These are phyloP conservation scores for Seriola dumerili DNA, from an alignment of 2,113 vertebrate genomes.

Conservation along the genomic window DNA sequence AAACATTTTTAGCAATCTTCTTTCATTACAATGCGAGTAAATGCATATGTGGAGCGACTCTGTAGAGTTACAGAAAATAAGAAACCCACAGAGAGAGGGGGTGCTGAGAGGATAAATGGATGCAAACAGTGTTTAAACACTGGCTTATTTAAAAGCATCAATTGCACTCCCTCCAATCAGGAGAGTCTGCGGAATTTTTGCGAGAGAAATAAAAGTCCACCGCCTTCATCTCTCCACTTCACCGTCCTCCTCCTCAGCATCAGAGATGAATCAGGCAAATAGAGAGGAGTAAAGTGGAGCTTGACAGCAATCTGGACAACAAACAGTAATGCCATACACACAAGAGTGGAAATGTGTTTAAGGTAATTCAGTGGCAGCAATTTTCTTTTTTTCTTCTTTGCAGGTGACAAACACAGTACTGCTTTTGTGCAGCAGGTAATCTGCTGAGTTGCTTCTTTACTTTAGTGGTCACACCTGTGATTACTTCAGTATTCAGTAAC, in stretches of 20 bases:
- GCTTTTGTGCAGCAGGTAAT: not conserved
- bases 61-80: not conserved
- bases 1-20: conserved; percentile 22
- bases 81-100: not conserved
- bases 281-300: conserved; percentile 35
- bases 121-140: conserved; percentile 40
- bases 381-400: not conserved
- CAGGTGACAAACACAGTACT: not conserved
- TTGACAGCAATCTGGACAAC: conserved; percentile 41
- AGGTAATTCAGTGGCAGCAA: conserved; percentile 33
- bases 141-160: conserved; percentile 36
- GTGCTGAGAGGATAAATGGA: conserved; percentile 37
- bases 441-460: not conserved
- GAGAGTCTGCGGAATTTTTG: conserved; percentile 29
- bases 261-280: conserved; percentile 39
- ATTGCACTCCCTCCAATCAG: conserved; percentile 26
- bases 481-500: not conserved
- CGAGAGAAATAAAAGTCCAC: conserved; percentile 39
- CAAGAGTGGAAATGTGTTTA: conserved; percentile 11
- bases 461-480: not conserved
- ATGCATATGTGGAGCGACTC: conserved; percentile 6
- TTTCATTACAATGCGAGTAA: conserved; percentile 5
- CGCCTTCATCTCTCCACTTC: conserved; percentile 19
- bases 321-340: conserved; percentile 19
- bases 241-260: conserved; percentile 32